These are phyloP conservation scores for Eira barbara DNA, from an alignment of 2,113 vertebrate species.

Conservation along the genomic window DNA sequence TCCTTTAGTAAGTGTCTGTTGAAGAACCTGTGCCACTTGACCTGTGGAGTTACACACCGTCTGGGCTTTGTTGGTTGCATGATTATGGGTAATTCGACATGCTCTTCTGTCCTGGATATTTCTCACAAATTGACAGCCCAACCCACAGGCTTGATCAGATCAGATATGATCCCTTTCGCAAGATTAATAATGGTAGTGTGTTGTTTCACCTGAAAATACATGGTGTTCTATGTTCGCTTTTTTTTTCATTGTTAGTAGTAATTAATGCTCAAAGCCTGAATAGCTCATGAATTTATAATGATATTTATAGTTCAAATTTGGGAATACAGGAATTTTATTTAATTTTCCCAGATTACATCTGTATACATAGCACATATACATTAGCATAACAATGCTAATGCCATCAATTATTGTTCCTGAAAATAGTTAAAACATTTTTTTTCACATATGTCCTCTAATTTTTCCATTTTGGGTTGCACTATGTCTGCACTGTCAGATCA, in stretches of 20 bases:
- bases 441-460: not conserved
- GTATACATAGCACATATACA: not conserved
- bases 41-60: rapidly evolving
- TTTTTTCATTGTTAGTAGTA: not conserved
- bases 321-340: not conserved
- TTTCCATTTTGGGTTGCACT: not conserved
- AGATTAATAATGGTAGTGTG: not conserved
- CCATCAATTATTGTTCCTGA: not conserved
- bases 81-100: not conserved
- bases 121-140: not conserved
- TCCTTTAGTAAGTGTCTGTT: not conserved
- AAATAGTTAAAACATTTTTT: not conserved
- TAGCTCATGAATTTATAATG: not conserved
- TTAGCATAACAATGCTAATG: not conserved
- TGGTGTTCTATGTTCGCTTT: not conserved
- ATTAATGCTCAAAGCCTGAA: not conserved
- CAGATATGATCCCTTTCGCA: not conserved
- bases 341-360: not conserved
- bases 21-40: not conserved
- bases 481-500: not conserved
- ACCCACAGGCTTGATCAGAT: not conserved
- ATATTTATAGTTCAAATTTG: not conserved
- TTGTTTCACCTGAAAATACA: not conserved
- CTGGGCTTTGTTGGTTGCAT: not conserved
- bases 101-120: not conserved